phyloP scores from a whole-genome alignment of 1,140 invertebrate species.

The Plutomurus gul region DNA sequence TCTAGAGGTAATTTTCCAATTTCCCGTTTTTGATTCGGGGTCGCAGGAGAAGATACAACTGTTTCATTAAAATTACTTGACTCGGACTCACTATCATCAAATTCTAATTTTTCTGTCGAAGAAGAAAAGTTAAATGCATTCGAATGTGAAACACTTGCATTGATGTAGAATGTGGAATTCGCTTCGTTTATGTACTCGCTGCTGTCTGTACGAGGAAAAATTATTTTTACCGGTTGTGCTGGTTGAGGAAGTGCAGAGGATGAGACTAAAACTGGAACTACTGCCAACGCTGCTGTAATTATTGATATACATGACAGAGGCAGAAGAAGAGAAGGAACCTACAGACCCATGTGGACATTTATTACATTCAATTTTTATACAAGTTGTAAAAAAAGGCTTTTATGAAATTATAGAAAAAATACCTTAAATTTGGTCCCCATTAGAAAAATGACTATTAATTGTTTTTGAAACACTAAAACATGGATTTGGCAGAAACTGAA shows the following conservation, averaged over 20 bases:
- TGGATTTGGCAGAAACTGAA: not conserved
- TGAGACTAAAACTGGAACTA: not conserved
- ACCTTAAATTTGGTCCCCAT: constrained; percentile 20
- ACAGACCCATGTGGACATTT: not conserved
- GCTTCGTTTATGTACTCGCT: not conserved
- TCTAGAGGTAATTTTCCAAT: constrained; percentile 14
- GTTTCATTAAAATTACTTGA: not conserved
- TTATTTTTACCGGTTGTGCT: not conserved
- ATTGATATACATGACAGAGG: not conserved
- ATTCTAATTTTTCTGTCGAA: not conserved
- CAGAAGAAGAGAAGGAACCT: not conserved
- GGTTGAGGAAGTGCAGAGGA: not conserved
- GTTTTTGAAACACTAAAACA: not conserved
- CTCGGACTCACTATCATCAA: not conserved
- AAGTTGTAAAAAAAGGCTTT: not conserved
- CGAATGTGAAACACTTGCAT: not conserved
- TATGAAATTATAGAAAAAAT: too few species aligned
- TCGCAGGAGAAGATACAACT: not conserved
- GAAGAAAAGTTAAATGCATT: constrained; percentile 9
- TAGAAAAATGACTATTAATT: not conserved
- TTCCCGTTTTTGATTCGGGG: constrained; percentile 1
- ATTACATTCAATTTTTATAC: not conserved
- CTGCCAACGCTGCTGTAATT: not conserved
- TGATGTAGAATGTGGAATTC: not conserved
- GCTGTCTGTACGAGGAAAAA: not conserved